Evolutionary conservation across 2,113 vertebrate genomes (phyloP).

Genomic region (Eira barbara): DNA sequence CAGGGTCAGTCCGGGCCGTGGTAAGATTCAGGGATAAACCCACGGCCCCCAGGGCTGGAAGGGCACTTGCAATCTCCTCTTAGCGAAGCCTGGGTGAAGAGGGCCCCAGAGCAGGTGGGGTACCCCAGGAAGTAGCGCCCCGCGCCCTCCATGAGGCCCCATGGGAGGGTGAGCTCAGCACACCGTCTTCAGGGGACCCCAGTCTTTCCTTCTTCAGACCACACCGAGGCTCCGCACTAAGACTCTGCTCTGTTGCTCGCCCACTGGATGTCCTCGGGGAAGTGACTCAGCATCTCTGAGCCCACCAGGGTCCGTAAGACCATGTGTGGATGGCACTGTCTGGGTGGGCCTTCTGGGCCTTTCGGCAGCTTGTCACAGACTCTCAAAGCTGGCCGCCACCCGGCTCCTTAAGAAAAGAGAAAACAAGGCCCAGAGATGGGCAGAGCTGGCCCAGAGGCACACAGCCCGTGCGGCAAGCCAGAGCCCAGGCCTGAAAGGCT

Average conservation of each 20-base stretch:
- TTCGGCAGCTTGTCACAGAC: background rate
- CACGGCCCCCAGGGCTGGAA: background rate
- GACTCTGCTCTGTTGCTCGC: background rate
- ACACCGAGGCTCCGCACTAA: too few relatives aligned
- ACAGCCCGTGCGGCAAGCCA: background rate
- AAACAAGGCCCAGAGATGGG: background rate
- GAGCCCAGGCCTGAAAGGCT: background rate
- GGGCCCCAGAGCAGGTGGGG: background rate
- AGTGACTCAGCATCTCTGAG: background rate
- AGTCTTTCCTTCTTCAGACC: background rate
- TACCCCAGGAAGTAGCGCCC: fast-evolving
- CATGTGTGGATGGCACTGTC: background rate
- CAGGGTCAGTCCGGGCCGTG: background rate
- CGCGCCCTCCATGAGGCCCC: fast-evolving
- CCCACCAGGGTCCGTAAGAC: background rate
- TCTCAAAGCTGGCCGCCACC: background rate
- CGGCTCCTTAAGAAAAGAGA: background rate
- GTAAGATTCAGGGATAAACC: background rate
- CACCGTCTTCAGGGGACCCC: background rate
- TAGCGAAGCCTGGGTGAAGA: background rate
- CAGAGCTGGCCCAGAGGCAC: fast-evolving
- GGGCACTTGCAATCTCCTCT: background rate
- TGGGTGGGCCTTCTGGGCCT: background rate
- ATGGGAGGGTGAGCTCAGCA: background rate
- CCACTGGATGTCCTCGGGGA: background rate